phyloP scores from a whole-genome alignment of 2,797 vertebrate species.

The Phalanger gymnotis region DNA sequence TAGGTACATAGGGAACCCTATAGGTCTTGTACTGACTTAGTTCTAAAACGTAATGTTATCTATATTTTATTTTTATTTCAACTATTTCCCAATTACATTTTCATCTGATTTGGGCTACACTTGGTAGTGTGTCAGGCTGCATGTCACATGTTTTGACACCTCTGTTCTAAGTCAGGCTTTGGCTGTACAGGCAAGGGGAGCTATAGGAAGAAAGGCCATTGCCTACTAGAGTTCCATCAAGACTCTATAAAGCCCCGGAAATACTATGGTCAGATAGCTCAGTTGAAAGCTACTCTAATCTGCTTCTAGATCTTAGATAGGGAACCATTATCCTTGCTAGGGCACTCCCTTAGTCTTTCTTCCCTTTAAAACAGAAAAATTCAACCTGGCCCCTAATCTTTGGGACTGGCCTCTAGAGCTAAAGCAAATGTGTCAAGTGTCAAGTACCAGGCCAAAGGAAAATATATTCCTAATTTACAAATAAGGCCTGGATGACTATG shows the following conservation, averaged over 20 bases:
- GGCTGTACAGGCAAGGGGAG: not conserved
- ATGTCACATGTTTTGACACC: not conserved
- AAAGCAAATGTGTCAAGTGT: not conserved
- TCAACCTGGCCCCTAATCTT: not conserved
- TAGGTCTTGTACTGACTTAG: not conserved
- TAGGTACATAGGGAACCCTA: not conserved
- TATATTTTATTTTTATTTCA: not conserved
- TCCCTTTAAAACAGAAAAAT: not conserved
- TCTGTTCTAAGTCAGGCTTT: not conserved
- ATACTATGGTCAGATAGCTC: not conserved
- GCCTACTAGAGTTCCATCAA: not conserved
- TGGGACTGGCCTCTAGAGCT: not conserved
- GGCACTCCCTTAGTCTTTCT: not conserved
- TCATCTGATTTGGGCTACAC: not conserved
- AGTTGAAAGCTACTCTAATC: not conserved
- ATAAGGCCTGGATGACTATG: no score
- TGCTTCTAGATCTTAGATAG: not conserved
- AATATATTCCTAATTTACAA: not conserved
- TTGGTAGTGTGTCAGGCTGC: not conserved
- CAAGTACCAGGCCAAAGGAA: not conserved
- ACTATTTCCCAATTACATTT: not conserved
- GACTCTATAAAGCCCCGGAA: not conserved
- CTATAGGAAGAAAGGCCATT: not conserved
- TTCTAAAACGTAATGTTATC: not conserved
- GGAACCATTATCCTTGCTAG: not conserved